These are phyloP conservation scores for Cephalotes varians DNA, from an alignment of 2,888 invertebrate genomes.

Conservation along the genomic window DNA sequence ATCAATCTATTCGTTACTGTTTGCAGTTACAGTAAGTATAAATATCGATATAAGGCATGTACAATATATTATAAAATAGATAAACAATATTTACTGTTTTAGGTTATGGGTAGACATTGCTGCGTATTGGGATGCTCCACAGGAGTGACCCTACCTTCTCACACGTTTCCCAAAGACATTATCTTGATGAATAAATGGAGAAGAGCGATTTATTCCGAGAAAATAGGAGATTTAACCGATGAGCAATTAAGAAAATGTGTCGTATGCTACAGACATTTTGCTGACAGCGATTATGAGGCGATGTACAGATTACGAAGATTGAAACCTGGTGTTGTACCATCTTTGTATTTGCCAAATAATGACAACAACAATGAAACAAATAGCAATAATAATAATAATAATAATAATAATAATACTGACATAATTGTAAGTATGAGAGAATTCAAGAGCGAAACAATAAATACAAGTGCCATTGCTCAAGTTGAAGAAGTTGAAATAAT, in stretches of 20 bases:
- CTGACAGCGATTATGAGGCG: constrained; percentile 28
- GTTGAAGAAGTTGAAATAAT: constrained; percentile 23
- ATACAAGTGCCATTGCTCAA: not conserved
- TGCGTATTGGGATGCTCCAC: constrained; percentile 35
- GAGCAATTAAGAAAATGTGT: constrained; percentile 35
- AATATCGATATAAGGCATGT: too few relatives aligned
- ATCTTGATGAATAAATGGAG: constrained; percentile 35
- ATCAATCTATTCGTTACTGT: not conserved
- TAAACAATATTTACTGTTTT: constrained; percentile 4
- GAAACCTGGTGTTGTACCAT: constrained; percentile 37
- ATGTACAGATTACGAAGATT: constrained; percentile 43
- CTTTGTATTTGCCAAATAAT: constrained; percentile 34
- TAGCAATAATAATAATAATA: not conserved
- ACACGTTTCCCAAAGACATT: constrained; percentile 33
- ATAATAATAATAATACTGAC: not conserved
- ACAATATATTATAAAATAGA: not conserved
- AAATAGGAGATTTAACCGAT: not conserved
- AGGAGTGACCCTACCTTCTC: constrained; percentile 18
- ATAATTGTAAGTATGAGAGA: not conserved
- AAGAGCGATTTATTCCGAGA: constrained; percentile 27
- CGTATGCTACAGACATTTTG: constrained; percentile 47
- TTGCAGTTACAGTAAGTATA: not conserved
- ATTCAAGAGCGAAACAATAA: too few relatives aligned
- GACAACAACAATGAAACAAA: not conserved
- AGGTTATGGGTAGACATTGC: constrained; percentile 51